Percentiles rank a stretch among this genome's conserved stretches.
These are phyloP conservation scores for Agrochola litura DNA, from an alignment of 2,888 invertebrate species.

Conservation along the genomic window DNA sequence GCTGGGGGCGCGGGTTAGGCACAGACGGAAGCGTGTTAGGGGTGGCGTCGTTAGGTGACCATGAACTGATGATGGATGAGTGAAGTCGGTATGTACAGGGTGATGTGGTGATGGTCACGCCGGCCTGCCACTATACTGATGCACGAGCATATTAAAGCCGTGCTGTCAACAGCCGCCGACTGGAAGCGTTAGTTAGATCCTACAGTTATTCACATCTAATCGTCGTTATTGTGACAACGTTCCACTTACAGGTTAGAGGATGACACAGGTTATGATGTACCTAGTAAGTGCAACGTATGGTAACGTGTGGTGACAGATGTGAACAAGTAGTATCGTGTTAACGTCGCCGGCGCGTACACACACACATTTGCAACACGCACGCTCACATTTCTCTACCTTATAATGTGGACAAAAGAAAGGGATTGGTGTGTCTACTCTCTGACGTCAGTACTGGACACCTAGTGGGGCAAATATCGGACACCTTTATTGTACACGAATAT, in stretches of 20 bases:
- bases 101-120: constrained; percentile 61
- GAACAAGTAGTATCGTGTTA: constrained; percentile 75
- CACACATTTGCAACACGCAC: constrained; percentile 87
- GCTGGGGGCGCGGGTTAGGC: constrained; percentile 47
- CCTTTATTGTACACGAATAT: constrained; percentile 76
- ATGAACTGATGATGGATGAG: constrained; percentile 72
- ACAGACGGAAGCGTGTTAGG: constrained; percentile 83
- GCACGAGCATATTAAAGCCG: constrained; percentile 81
- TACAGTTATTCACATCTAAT: constrained; percentile 72
- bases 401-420: constrained; percentile 88
- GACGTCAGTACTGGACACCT: constrained; percentile 90
- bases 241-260: constrained; percentile 25
- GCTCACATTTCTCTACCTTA: constrained; percentile 90
- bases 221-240: constrained; percentile 52
- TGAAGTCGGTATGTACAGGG: constrained; percentile 74
- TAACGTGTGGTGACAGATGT: constrained; percentile 68
- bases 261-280: constrained; percentile 35
- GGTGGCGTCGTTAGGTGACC: constrained; percentile 72
- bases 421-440: constrained; percentile 89
- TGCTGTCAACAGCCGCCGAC: constrained; percentile 81
- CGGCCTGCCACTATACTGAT: constrained; percentile 61
- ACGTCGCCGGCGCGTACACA: constrained; percentile 76
- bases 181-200: constrained; percentile 84
- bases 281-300: constrained; percentile 26
- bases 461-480: constrained; percentile 87